Percentiles rank a stretch among this genome's conserved stretches.
These are phyloP conservation scores for Drosophila neocordata DNA, from an alignment of 1,140 invertebrate species.

Conservation along the genomic window DNA sequence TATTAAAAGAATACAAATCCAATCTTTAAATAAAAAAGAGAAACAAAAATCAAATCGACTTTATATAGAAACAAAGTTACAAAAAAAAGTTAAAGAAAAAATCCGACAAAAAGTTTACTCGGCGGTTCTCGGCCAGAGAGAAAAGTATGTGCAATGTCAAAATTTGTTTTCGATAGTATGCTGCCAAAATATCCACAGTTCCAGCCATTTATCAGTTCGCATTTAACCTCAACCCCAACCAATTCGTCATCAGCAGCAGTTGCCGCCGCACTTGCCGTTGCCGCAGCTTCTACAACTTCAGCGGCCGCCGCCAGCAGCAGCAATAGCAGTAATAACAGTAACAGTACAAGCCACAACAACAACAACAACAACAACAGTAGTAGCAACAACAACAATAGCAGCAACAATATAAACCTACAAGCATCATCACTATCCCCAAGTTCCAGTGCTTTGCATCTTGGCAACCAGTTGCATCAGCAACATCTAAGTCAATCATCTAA, in stretches of 20 bases:
- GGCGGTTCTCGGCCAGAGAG: constrained; percentile 65
- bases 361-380: constrained; percentile 37
- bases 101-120: constrained; percentile 28
- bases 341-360: constrained; percentile 69
- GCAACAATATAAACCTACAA: constrained; percentile 83
- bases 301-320: constrained; percentile 80
- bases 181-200: constrained; percentile 96
- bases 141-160: constrained; percentile 91
- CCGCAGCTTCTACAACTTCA: constrained; percentile 65
- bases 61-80: constrained; percentile 11
- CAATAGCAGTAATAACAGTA: constrained; percentile 68
- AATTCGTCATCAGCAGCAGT: constrained; percentile 85
- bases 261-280: constrained; percentile 82
- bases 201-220: constrained; percentile 86
- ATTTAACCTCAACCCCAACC: constrained; percentile 84
- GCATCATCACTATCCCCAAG: constrained; percentile 67
- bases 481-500: constrained; percentile 76
- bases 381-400: constrained; percentile 72
- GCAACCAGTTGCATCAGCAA: constrained; percentile 50
- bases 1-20: constrained; percentile 17
- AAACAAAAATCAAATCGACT: constrained; percentile 12
- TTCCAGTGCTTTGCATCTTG: constrained; percentile 50
- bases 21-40: constrained; percentile 18
- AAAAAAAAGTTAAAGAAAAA: constrained; percentile 23
- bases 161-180: constrained; percentile 98